Percentiles rank a stretch among this genome's conserved stretches.
phyloP scores from a whole-genome alignment of 1,140 invertebrate genomes.

The Steinernema khuongi region DNA sequence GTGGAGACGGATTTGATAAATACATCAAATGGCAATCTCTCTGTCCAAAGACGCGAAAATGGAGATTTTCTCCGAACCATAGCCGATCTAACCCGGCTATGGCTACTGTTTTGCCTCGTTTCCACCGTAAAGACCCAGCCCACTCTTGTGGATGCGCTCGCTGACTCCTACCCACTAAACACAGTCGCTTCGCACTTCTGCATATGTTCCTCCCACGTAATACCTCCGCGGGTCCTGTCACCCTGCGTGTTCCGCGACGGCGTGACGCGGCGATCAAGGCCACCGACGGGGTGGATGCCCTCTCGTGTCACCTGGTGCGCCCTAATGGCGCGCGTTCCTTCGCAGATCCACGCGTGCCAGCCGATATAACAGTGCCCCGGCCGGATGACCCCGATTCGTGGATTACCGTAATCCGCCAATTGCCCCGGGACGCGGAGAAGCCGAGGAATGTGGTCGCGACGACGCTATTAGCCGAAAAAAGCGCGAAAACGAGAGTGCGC shows the following conservation, averaged over 20 bases:
- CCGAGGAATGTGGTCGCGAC: slow-evolving; percentile 8
- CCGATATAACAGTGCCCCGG: background rate
- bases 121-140: too few species aligned
- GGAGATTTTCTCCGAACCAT: too few species aligned
- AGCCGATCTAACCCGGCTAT: too few species aligned
- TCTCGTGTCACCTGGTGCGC: slow-evolving; percentile 12
- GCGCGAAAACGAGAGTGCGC: background rate
- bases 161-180: too few species aligned
- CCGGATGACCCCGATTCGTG: slow-evolving; percentile 9
- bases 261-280: slow-evolving; percentile 7
- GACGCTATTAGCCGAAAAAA: background rate
- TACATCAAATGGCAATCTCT: too few species aligned
- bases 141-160: too few species aligned
- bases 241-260: background rate
- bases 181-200: too few species aligned
- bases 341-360: slow-evolving; percentile 11
- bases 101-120: too few species aligned
- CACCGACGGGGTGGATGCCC: slow-evolving; percentile 9
- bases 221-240: too few species aligned
- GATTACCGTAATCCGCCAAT: slow-evolving; percentile 9
- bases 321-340: background rate
- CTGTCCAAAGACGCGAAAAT: too few species aligned
- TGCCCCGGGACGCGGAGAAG: background rate
- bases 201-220: too few species aligned
- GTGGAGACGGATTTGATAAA: too few species aligned